Evolutionary conservation across 1,140 invertebrate species (phyloP).

Genomic region (Drosophila suzukii): DNA sequence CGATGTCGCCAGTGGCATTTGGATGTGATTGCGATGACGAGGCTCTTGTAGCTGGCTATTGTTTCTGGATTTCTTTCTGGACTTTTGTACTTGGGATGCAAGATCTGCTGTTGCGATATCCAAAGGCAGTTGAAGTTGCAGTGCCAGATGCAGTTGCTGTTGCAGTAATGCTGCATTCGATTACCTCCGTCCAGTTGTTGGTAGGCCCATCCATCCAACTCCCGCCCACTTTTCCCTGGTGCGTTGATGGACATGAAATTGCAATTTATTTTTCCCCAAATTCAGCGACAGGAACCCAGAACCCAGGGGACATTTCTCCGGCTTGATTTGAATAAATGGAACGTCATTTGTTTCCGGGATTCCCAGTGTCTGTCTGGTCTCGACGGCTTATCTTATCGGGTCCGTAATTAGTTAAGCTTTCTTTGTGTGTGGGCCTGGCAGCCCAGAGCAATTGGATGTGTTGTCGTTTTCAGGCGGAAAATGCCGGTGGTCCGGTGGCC

Average conservation of each 20-base stretch:
- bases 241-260: slow-evolving; percentile 80
- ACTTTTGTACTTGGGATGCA: slow-evolving; percentile 16
- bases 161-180: slow-evolving; percentile 12
- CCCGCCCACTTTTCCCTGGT: slow-evolving; percentile 12
- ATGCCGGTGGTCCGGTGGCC: slow-evolving; percentile 15
- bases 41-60: slow-evolving; percentile 60
- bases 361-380: slow-evolving; percentile 52
- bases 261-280: slow-evolving; percentile 75
- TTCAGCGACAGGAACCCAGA: slow-evolving; percentile 48
- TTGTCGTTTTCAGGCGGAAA: slow-evolving; percentile 56
- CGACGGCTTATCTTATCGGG: slow-evolving; percentile 76
- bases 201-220: not conserved
- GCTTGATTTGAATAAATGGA: slow-evolving; percentile 82
- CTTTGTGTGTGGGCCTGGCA: slow-evolving; percentile 44
- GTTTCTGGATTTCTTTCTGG: slow-evolving; percentile 52
- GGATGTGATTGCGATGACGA: slow-evolving; percentile 50
- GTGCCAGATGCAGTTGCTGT: not conserved
- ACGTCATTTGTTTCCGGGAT: slow-evolving; percentile 79
- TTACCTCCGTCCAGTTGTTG: slow-evolving; percentile 8
- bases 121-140: slow-evolving; percentile 28
- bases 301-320: slow-evolving; percentile 44
- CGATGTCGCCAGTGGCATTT: slow-evolving; percentile 42
- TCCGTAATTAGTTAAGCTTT: slow-evolving; percentile 80
- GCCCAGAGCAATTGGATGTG: slow-evolving; percentile 52
- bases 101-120: slow-evolving; percentile 60